Evolutionary conservation across 2,113 vertebrate species (phyloP).

Genomic region (Brienomyrus brachyistius): DNA sequence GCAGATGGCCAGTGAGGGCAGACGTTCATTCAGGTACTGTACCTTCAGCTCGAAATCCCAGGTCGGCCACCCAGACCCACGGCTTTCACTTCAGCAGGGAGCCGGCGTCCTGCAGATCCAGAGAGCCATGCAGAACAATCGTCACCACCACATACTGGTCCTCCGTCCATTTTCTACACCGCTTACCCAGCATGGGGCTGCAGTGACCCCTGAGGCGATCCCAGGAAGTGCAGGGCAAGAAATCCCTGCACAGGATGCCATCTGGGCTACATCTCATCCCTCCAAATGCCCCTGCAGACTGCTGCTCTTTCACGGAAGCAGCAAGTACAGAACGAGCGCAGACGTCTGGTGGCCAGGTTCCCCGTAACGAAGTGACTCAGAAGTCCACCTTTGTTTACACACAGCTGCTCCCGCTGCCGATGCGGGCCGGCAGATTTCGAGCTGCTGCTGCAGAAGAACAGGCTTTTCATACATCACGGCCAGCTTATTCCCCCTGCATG

Average conservation of each 20-base stretch:
- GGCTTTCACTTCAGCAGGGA: not conserved
- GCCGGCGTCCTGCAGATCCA: not conserved
- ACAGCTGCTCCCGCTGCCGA: not conserved
- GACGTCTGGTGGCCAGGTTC: not conserved
- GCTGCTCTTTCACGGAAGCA: not conserved
- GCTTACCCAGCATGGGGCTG: not conserved
- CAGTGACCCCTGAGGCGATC: not conserved
- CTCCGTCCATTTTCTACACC: not conserved
- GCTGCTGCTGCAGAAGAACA: not conserved
- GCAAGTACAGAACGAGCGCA: not conserved
- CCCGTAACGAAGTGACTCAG: not conserved
- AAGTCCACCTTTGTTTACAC: not conserved
- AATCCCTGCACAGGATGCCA: not conserved
- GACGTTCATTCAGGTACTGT: too few relatives aligned
- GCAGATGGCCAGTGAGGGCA: too few relatives aligned
- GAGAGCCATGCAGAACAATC: not conserved
- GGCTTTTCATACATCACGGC: not conserved
- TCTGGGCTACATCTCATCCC: not conserved
- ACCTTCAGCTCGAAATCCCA: not conserved
- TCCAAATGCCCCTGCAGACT: not conserved
- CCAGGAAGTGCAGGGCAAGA: not conserved
- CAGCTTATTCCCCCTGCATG: not conserved
- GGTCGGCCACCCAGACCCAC: not conserved
- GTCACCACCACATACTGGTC: not conserved
- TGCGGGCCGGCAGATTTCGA: not conserved